Base-by-base conservation (phyloP, 2,797 vertebrate genomes). In the Limosa lapponica region DNA sequence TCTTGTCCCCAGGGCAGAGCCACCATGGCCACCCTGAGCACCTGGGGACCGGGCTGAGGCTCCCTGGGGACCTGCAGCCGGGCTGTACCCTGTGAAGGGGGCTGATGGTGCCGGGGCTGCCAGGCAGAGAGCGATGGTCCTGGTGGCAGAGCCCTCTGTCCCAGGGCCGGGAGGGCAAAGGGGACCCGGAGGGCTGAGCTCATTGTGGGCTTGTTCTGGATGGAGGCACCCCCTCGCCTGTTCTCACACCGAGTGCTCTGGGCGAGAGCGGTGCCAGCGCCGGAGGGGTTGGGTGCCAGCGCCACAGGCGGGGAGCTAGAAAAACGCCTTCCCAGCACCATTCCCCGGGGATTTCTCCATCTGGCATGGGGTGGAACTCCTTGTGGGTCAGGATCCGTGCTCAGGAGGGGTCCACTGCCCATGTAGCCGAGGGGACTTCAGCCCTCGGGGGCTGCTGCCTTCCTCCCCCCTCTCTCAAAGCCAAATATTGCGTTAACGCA, bases 51-150 rank as follows among this genome's bases (percentile, higher is more conserved):
- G 8, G 7, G 34, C 52, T 79, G 78, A 36, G 51, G 14, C 80
- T 89, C 51, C 44, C 37, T 36, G 67, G 58, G 65, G n/a, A n/a
- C 23, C 17, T 0, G 0, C 13, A 36, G 52, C 58, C 0, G 0
- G 36, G 44, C 72, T 34, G 67, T 75, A 64, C 39, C 58, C 58
- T 19, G 58, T 0, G 0, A 2, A 1, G 27, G 44, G 44, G 28
- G 37, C 1, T n/a, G 28, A 34, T 30, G 37, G 10, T 61, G 57
- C 28, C 14, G 2, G 52, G 36, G 59, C 92, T 54, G 52, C 37
- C 0, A 0, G 59, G 36, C 62, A 65, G 52, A 19, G 58, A 4
- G 2, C 17, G 0, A 0, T 43, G 78, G 20, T 84, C 13, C 58
- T 6, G 23, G 8, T 58, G 79, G 13, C 67, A 13, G 1, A 51